Base-by-base conservation (phyloP, 2,113 vertebrate genomes). In the Macquaria ambigua region DNA sequence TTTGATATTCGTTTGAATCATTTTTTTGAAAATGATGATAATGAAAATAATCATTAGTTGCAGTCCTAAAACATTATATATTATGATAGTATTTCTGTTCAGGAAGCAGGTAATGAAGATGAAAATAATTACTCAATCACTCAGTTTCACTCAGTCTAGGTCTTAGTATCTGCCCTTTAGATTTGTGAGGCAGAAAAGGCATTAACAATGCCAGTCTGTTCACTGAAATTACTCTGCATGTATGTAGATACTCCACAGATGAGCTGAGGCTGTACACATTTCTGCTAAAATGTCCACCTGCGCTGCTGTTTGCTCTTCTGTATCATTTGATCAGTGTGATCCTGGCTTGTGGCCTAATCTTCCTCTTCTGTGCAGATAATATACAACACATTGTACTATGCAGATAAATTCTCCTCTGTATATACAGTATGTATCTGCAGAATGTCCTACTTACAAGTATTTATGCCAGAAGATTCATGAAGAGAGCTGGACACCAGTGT, bases 331-430 rank as follows among this genome's bases (percentile, higher is more conserved):
- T 56, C 67, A 77, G 73, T 62, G 43, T 28, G 68, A 61, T 68
- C 15, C 61, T 67, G 79, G 55, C 31, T 15, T 23, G 18, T 68
- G 68, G 62, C 53, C 53, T 41, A 15, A 70, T 68, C 39, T 72
- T 69, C n/a, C n/a, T 72, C 46, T 58, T 71, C 69, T 43, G 59
- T 63, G 84, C 74, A 82, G 56, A 78, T 56, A 59, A 62, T 28
- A 77, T 58, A 61, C 58, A 73, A 53, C 46, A 71, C 3, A 43
- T 7, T 48, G n/a, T 14, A 62, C 25, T 23, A 39, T 39, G 34
- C 61, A 50, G 48, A 58, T 59, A 18, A 21, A 37, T 3, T 39
- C 28, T 39, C 28, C 58, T 48, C 12, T 66, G 16, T 55, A 37
- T 50, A 20, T 31, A 14, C 6, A 55, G 16, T 52, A 16, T 41